Evolutionary conservation across 2,113 vertebrate genomes (phyloP).

Genomic region (Galeopterus variegatus): DNA sequence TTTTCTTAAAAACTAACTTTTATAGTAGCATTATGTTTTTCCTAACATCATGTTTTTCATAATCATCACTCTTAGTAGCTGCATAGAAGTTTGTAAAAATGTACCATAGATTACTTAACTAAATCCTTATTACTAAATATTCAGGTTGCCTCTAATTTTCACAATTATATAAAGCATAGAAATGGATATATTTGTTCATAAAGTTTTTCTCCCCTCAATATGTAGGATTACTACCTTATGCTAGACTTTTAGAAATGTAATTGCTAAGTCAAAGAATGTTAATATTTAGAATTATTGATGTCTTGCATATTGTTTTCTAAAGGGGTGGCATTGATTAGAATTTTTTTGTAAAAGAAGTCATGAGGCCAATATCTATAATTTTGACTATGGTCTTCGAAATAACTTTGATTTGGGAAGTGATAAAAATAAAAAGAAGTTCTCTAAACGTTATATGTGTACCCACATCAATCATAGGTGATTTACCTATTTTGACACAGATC

Average conservation of each 20-base stretch:
- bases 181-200: background rate
- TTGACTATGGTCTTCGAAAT: background rate
- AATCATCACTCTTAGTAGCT: background rate
- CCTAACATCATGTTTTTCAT: background rate
- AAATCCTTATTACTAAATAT: background rate
- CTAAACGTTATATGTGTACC: background rate
- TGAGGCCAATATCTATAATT: background rate
- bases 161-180: background rate
- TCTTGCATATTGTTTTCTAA: slow-evolving; percentile 3
- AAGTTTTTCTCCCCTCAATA: background rate
- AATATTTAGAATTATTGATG: background rate
- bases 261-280: background rate
- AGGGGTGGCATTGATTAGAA: background rate
- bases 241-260: slow-evolving; percentile 15
- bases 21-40: background rate
- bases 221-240: background rate
- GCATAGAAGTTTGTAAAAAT: background rate
- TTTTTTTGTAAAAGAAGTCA: background rate
- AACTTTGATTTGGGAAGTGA: background rate
- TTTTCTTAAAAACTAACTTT: background rate
- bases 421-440: background rate
- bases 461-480: background rate
- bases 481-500: accelerated
- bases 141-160: background rate
- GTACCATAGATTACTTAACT: background rate